Evolutionary conservation across 2,797 vertebrate species (phyloP).

Genomic region (Liparis tanakae): DNA sequence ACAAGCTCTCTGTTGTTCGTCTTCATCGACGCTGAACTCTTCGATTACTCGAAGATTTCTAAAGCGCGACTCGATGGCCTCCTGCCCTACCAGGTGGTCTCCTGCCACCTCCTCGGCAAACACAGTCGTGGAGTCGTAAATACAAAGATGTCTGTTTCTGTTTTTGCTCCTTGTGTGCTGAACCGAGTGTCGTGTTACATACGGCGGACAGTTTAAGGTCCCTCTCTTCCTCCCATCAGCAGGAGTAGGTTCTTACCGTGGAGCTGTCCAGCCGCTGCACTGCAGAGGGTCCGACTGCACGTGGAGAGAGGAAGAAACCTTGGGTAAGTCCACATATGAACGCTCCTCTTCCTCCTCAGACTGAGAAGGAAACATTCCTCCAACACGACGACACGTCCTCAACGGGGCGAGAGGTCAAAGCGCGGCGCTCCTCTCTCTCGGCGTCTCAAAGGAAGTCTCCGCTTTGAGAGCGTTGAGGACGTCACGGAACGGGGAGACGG

Average conservation of each 20-base stretch:
- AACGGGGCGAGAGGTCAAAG: constrained; percentile 22
- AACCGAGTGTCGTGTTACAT: constrained; percentile 83
- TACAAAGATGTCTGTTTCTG: constrained; percentile 36
- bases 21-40: background rate
- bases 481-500: constrained; percentile 52
- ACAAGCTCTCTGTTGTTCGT: background rate
- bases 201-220: constrained; percentile 88
- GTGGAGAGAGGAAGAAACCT: constrained; percentile 65
- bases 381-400: constrained; percentile 7
- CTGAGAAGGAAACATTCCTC: constrained; percentile 34
- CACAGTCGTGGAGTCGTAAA: constrained; percentile 24
- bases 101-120: constrained; percentile 39
- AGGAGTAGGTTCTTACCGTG: constrained; percentile 99
- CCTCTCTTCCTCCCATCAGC: constrained; percentile 93
- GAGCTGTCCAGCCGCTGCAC: constrained; percentile 99
- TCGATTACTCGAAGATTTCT: constrained; percentile 17
- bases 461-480: constrained; percentile 49
- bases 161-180: constrained; percentile 45
- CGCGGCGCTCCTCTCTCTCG: background rate
- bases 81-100: constrained; percentile 15
- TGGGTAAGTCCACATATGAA: background rate
- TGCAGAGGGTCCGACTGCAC: constrained; percentile 91
- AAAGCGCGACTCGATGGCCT: constrained; percentile 1
- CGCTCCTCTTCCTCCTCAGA: background rate
- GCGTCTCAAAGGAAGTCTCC: constrained; percentile 44